These are phyloP conservation scores for Pleuronectes platessa DNA, from an alignment of 2,113 vertebrate genomes.

Conservation along the genomic window DNA sequence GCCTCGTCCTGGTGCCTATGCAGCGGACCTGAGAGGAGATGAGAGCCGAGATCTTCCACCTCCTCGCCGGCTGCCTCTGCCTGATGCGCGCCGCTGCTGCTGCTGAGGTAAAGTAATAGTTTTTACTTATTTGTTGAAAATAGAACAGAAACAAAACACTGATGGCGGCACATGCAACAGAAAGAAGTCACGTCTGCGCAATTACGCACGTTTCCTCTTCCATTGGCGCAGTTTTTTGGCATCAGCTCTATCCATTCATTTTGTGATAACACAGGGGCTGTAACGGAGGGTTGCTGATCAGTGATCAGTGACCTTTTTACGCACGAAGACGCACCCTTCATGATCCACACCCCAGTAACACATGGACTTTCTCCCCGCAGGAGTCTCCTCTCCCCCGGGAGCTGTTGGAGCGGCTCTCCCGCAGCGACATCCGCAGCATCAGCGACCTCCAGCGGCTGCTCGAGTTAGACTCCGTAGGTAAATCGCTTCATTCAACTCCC, in stretches of 20 bases:
- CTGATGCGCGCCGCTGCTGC: constrained; percentile 72
- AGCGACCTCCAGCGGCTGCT: constrained; percentile 97
- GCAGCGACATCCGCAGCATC: constrained; percentile 95
- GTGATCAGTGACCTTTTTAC: not conserved
- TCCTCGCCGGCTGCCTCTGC: constrained; percentile 77
- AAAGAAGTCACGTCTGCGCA: constrained; percentile 8
- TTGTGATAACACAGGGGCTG: not conserved
- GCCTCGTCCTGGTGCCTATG: constrained; percentile 59
- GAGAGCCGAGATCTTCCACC: constrained; percentile 75
- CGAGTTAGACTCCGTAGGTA: constrained; percentile 97
- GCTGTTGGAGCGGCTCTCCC: constrained; percentile 91
- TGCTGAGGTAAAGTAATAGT: constrained; percentile 68
- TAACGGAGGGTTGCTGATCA: not conserved
- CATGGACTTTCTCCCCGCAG: constrained; percentile 73
- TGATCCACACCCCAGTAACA: not conserved
- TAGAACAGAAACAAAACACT: too few species aligned
- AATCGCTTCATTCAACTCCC: constrained; percentile 80
- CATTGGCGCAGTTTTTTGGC: not conserved
- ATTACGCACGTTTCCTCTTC: constrained; percentile 36
- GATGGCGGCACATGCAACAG: too few species aligned
- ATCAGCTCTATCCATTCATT: too few species aligned
- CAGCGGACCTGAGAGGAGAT: constrained; percentile 78
- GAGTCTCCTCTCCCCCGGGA: constrained; percentile 92
- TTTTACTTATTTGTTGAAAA: too few species aligned
- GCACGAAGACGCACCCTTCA: not conserved